Conservation (phyloP, 2,888 invertebrate species). For the Clivina fossor region DNA sequence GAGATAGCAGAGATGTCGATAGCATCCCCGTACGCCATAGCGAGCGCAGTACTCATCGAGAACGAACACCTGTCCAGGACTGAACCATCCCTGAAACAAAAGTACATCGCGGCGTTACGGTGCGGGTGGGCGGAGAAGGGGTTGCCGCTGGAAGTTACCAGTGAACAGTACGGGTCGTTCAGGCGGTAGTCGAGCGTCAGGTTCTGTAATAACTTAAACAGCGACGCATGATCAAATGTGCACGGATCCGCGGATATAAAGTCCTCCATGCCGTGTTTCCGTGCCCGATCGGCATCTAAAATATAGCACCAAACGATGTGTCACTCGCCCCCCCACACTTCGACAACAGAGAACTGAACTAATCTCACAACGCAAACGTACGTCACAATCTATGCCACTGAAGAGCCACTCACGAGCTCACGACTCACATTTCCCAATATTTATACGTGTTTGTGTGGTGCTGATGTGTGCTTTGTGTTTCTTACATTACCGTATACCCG, state of each 20-base stretch:
- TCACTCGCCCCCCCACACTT: too few species aligned
- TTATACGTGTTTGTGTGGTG: too few species aligned
- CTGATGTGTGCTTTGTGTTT: too few species aligned
- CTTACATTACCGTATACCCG: too few species aligned
- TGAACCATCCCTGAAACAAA: constrained; percentile 91
- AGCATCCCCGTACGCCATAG: constrained; percentile 97
- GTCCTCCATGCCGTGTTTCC: constrained; percentile 99
- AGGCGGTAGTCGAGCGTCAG: constrained; percentile 92
- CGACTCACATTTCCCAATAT: too few species aligned
- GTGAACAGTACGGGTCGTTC: constrained; percentile 96
- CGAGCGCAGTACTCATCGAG: constrained; percentile 97
- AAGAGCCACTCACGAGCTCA: constrained; percentile 5
- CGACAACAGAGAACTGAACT: too few species aligned
- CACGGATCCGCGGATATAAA: constrained; percentile 99
- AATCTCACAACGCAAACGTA: constrained; percentile 6
- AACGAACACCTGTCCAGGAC: constrained; percentile 98
- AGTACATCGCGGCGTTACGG: constrained; percentile 30
- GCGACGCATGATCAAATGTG: constrained; percentile 90
- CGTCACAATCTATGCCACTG: constrained; percentile 19
- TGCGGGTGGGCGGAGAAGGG: constrained; percentile 13
- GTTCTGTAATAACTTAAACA: constrained; percentile 91
- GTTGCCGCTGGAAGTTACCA: too few species aligned
- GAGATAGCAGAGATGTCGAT: constrained; percentile 93
- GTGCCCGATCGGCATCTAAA: constrained; percentile 89
- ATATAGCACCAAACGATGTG: too few species aligned